Conservation (phyloP, 1,140 invertebrate genomes). For the Drosophila kanapiae region DNA sequence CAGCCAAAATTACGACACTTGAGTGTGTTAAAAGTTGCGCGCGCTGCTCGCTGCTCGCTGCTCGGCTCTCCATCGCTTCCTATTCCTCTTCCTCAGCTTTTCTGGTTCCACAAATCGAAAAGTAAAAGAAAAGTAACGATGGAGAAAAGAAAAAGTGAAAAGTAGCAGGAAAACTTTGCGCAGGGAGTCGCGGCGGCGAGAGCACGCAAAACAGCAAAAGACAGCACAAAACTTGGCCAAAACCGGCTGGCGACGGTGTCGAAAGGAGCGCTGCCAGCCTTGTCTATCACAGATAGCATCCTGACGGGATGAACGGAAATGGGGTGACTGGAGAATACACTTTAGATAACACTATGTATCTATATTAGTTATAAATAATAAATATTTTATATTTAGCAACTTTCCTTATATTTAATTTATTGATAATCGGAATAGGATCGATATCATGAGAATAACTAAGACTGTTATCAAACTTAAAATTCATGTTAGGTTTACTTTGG, state of each 20-base stretch:
- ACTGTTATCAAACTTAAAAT: not conserved
- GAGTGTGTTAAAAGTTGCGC: slow-evolving; percentile 83
- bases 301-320: not conserved
- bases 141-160: slow-evolving; percentile 65
- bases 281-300: slow-evolving; percentile 57
- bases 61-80: slow-evolving; percentile 12
- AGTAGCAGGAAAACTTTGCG: slow-evolving; percentile 68
- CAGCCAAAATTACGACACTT: slow-evolving; percentile 83
- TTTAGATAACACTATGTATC: not conserved
- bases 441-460: not conserved
- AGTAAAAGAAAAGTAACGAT: slow-evolving; percentile 65
- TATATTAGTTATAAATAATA: not conserved
- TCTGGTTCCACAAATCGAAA: slow-evolving; percentile 67
- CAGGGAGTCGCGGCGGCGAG: slow-evolving; percentile 34
- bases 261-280: slow-evolving; percentile 58
- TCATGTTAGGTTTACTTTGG: no score
- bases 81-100: slow-evolving; percentile 3
- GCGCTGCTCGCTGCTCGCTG: slow-evolving; percentile 54
- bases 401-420: not conserved
- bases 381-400: not conserved
- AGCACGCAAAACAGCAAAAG: slow-evolving; percentile 81
- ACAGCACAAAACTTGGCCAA: slow-evolving; percentile 75
- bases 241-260: slow-evolving; percentile 68
- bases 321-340: slow-evolving; percentile 8
- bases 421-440: not conserved